Conservation (phyloP, 1,140 invertebrate species). For the Sycophila sp. region DNA sequence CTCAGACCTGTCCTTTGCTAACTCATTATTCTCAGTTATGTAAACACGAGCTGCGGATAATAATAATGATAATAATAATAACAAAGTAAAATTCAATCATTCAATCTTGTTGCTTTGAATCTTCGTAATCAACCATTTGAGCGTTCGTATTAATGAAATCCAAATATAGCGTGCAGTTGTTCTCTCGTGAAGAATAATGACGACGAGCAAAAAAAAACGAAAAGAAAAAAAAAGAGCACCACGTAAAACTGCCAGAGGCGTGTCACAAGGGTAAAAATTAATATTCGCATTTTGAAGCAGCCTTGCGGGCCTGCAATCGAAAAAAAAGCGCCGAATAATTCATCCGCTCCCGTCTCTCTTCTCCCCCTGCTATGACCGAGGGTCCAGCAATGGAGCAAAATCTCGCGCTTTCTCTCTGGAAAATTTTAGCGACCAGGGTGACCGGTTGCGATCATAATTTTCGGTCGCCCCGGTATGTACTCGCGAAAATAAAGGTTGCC, state of each 20-base stretch:
- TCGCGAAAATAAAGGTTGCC: background rate
- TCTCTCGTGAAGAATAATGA: background rate
- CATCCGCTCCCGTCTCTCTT: background rate
- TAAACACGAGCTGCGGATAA: background rate
- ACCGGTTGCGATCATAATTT: background rate
- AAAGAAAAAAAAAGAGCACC: background rate
- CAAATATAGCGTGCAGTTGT: background rate
- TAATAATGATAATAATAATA: background rate
- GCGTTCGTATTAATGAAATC: no score
- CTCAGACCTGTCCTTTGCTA: no score
- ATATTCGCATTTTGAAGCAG: constrained; percentile 17
- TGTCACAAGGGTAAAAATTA: constrained; percentile 12
- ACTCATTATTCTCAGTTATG: no score
- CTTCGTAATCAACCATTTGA: background rate
- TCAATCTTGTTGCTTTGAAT: no score
- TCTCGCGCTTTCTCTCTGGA: background rate
- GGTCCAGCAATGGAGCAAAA: background rate
- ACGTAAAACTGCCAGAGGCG: background rate
- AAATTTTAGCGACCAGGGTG: constrained; percentile 3
- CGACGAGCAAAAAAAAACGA: background rate
- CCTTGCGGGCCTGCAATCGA: background rate
- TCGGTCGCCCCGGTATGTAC: background rate
- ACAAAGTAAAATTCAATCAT: no score
- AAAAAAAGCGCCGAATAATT: constrained; percentile 16
- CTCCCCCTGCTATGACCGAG: background rate